Base-by-base conservation (phyloP, 2,797 vertebrate species). In the Macroramphosus scolopax region DNA sequence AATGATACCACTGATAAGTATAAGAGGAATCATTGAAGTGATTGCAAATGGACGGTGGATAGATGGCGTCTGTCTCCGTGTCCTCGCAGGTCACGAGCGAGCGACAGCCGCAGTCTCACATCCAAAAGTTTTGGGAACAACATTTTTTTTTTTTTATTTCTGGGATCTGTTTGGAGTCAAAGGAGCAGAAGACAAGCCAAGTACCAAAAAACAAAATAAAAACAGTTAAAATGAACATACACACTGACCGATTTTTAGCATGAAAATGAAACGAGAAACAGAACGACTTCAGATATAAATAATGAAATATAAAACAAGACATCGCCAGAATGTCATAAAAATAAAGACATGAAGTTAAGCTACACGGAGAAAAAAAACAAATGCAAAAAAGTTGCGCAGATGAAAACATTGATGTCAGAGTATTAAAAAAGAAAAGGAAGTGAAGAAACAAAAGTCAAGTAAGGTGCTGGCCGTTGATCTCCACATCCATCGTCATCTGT, bases 91-190 rank as follows among this genome's bases (percentile, higher is more conserved):
- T 3, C 51, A 51, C 5, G 37, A 71, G 52, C 45, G 44, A 77
- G 48, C 43, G 58, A 82, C 66, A 75, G 44, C 49, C 10, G 15
- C 54, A 72, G 46, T 67, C 20, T 49, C 54, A 79, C 52, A 71
- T 76, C 49, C 41, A 80, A 60, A 81, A 80, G 66, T 48, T 92
- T 93, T 92, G 92, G 93, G 92, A 94, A 93, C 92, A 94, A 94
- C 89, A 91, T 94, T 93, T 82, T 67, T 67, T 63, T 58, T 31
- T 65, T 76, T 77, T 96, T 95, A 97, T 96, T 97, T 95, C 91
- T 93, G 93, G 94, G 92, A 93, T 93, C 90, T 91, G 91, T 90
- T 89, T 91, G 89, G 89, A 94, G 92, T 87, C 90, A 83, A 92
- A 89, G 92, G 89, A 90, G 88, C 90, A 91, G 72, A 76, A 84